Conservation (phyloP, 2,888 invertebrate genomes). For the Meteorus colon region DNA sequence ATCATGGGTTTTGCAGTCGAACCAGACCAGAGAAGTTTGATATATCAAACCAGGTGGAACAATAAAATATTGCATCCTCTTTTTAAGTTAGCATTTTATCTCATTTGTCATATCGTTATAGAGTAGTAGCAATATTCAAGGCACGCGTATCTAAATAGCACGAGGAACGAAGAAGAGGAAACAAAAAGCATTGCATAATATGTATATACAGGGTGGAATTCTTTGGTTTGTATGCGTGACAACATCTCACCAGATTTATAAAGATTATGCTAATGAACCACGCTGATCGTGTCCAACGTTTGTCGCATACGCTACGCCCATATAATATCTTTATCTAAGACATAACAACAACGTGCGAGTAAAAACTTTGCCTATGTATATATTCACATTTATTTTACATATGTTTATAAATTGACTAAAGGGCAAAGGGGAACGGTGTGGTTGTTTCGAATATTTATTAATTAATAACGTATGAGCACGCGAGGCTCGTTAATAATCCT, state of each 20-base stretch:
- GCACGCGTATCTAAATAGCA: constrained; percentile 3
- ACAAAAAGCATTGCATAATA: constrained; percentile 25
- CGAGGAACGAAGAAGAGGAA: not conserved
- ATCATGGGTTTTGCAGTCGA: not conserved
- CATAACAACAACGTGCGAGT: constrained; percentile 44
- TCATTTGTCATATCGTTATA: constrained; percentile 27
- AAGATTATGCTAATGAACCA: constrained; percentile 68
- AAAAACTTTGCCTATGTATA: constrained; percentile 5
- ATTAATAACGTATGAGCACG: constrained; percentile 54
- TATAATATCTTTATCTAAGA: constrained; percentile 62
- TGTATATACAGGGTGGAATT: constrained; percentile 37
- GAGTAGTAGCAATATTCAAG: not conserved
- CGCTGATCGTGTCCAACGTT: constrained; percentile 58
- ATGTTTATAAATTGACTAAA: not conserved
- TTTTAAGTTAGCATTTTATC: not conserved
- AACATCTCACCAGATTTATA: constrained; percentile 64
- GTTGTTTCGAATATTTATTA: constrained; percentile 50
- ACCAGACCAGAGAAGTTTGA: constrained; percentile 4
- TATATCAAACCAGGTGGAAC: constrained; percentile 13
- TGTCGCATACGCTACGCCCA: constrained; percentile 55
- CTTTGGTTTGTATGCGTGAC: constrained; percentile 56
- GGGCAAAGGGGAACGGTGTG: constrained; percentile 1
- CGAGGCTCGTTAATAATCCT: constrained; percentile 48
- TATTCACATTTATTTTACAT: not conserved
- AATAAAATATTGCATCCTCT: constrained; percentile 27